Base-by-base conservation (phyloP, 1,140 invertebrate species). In the Campodea augens region DNA sequence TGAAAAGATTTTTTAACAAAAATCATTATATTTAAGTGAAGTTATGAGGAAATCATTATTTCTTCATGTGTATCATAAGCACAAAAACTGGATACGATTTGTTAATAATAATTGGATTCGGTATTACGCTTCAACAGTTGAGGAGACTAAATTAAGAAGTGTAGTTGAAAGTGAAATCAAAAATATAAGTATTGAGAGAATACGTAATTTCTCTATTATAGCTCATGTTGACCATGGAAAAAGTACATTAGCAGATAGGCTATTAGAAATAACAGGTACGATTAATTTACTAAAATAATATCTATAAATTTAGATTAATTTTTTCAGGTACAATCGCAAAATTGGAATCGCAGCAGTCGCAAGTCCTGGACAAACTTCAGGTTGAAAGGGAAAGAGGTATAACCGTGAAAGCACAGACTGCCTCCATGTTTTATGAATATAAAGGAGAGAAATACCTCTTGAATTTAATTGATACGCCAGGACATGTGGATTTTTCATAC, bases 161-260 rank as follows among this genome's bases (percentile, higher is more conserved):
- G n/a, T n/a, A n/a, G n/a, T n/a, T n/a, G n/a, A n/a, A n/a, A n/a
- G n/a, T n/a, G n/a, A n/a, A n/a, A n/a, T n/a, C n/a, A n/a, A n/a
- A n/a, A n/a, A n/a, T n/a, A n/a, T n/a, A n/a, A n/a, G n/a, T 3
- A 56, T 74, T 39, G 74, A 83, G 47, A 73, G 72, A 48, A 91
- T 93, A 25, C 66, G 90, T 32, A 96, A 95, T 61, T 95, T 97
- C 57, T 82, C 87, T 62, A 96, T 98, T 51, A 88, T 97, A 47
- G 93, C 93, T 25, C 93, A 98, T 66, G 82, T 98, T 13, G 93
- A 98, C 63, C 92, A 98, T 71, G 93, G 92, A 0, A 98, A 98
- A 66, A 91, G 85, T 59, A 97, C 92, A 5, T 62, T 98, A 47
- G 88, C 92, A 1, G 93, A 98, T 64, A 65, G 92, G 46, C 60